Conservation (phyloP, 2,797 vertebrate genomes). For the Gila robusta region DNA sequence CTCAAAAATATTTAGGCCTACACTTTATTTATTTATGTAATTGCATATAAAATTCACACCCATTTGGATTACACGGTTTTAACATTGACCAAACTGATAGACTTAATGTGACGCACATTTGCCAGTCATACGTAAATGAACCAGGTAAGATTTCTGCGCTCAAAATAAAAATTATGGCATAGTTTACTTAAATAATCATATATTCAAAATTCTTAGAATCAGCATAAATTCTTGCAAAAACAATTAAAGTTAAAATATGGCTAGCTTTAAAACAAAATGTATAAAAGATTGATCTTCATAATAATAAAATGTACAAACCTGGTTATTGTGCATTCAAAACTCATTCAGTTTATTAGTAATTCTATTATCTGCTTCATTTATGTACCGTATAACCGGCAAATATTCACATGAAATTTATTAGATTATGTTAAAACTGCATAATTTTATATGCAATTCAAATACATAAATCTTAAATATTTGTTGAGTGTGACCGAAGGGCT, state of each 20-base stretch:
- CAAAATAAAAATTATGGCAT: background rate
- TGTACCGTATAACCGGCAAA: no score
- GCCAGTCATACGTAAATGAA: background rate
- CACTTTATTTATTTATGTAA: background rate
- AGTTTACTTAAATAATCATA: background rate
- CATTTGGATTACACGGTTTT: background rate
- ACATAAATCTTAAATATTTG: background rate
- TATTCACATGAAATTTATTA: background rate
- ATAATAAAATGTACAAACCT: background rate
- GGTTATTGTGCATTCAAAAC: background rate
- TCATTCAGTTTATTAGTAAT: background rate
- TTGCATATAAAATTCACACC: background rate
- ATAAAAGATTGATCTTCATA: no score
- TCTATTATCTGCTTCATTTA: background rate
- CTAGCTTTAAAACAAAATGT: background rate
- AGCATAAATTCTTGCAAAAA: background rate
- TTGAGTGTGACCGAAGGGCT: background rate
- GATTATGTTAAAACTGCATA: background rate
- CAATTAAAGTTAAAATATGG: background rate
- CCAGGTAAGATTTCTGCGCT: fast-evolving
- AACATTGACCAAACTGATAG: background rate
- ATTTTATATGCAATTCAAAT: background rate
- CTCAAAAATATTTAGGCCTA: background rate
- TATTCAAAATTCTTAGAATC: background rate
- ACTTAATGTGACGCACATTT: background rate